Percentiles rank a stretch among this genome's conserved stretches.
Evolutionary conservation across 2,113 vertebrate species (phyloP).

Genomic region (Nettapus auritus): DNA sequence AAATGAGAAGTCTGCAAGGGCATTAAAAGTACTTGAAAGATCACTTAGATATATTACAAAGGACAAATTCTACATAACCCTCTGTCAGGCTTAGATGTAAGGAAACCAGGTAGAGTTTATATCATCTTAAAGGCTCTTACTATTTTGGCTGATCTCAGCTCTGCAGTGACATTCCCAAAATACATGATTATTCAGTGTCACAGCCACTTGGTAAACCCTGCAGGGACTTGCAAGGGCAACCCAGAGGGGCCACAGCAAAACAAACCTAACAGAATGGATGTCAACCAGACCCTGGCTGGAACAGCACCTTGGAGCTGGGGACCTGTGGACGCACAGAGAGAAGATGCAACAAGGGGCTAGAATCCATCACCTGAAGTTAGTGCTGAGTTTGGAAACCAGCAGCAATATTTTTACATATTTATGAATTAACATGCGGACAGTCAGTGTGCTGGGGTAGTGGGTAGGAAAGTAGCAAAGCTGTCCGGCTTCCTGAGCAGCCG

Average conservation of each 20-base stretch:
- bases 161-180: neutral
- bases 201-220: neutral
- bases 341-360: neutral
- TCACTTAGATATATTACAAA: neutral
- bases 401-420: neutral
- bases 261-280: neutral
- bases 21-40: neutral
- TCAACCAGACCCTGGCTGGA: neutral
- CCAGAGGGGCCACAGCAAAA: neutral
- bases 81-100: neutral
- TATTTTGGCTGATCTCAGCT: neutral
- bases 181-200: neutral
- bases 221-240: neutral
- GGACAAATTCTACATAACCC: neutral
- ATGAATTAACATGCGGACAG: neutral
- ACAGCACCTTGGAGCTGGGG: neutral
- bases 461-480: neutral
- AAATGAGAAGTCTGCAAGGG: neutral
- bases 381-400: neutral
- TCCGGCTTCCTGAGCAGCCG: rapidly evolving
- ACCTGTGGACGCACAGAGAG: neutral
- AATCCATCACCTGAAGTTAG: neutral
- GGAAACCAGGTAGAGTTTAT: neutral
- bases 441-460: neutral
- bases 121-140: neutral